These are phyloP conservation scores for Euborellia annulipes DNA, from an alignment of 1,140 invertebrate species.

Conservation along the genomic window DNA sequence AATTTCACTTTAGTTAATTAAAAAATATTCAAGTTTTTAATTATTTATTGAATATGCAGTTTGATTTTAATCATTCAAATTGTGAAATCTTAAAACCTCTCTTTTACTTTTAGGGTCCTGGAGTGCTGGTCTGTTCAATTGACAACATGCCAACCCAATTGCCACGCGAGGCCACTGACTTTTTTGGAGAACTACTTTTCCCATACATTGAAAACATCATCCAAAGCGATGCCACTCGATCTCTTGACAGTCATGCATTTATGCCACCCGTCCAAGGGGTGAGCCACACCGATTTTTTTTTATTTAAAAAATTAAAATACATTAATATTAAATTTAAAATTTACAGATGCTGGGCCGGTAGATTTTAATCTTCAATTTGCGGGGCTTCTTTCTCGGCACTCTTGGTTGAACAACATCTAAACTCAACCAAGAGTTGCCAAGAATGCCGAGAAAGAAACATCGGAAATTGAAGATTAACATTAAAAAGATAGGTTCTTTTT, in stretches of 20 bases:
- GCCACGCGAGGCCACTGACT: slow-evolving; percentile 91
- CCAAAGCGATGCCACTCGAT: slow-evolving; percentile 70
- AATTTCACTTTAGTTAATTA: too few relatives aligned
- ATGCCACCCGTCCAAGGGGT: slow-evolving; percentile 63
- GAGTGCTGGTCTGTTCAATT: slow-evolving; percentile 95
- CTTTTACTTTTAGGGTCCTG: slow-evolving; percentile 69
- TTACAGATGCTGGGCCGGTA: background rate
- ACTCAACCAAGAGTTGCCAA: too few relatives aligned
- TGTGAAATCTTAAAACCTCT: background rate
- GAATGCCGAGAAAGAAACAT: too few relatives aligned
- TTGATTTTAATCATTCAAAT: background rate
- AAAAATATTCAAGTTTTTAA: too few relatives aligned
- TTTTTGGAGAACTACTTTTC: slow-evolving; percentile 84
- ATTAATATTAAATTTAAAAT: background rate
- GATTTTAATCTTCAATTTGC: background rate
- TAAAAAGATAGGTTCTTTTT: too few relatives aligned
- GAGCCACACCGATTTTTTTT: slow-evolving; percentile 26
- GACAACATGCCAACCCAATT: slow-evolving; percentile 99
- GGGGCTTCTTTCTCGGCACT: too few relatives aligned
- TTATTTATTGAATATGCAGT: background rate
- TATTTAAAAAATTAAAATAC: background rate
- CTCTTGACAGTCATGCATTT: slow-evolving; percentile 66
- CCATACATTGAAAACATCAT: slow-evolving; percentile 86
- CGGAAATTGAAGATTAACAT: too few relatives aligned
- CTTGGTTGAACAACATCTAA: too few relatives aligned